Evolutionary conservation across 2,888 invertebrate genomes (phyloP), one percentile per base, ranked within the genome.

Genomic region (Nomada lathburiana): DNA sequence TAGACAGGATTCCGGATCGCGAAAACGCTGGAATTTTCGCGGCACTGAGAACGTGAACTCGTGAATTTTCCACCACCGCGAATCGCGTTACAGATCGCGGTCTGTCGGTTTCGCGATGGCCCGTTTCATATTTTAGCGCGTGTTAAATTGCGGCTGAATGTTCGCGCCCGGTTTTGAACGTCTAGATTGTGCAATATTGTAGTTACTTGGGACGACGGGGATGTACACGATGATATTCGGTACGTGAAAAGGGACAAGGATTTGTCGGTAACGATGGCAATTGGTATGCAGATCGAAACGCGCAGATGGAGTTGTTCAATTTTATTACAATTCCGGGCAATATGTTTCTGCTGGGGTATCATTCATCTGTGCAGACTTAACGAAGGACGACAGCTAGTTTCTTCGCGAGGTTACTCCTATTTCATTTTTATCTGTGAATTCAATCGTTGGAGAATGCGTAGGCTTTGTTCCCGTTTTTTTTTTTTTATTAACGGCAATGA

Each of bases 361-460:
- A 29, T 75, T 75, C 74, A 42, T 64, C 5, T 16, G 10, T 1
- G 47, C 2, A 18, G 67, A 36, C 36, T 42, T 53, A 62, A 68
- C 50, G 71, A 71, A 71, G 75, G 76, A 65, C 69, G 71, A 55
- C 26, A 26, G 57, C 52, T 69, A 18, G 26, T 18, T 60, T 42
- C 50, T 26, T 13, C 23, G 57, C 53, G 36, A 70, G 79, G 57
- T 53, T 76, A 70, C 42, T 23, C 73, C 72, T 69, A 75, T 53
- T 59, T 44, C 60, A 63, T 71, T 64, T 65, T 77, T 67, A 71
- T 83, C 36, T 67, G 59, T 50, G 10, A 63, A 80, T 64, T 60
- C 47, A 13, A 47, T 16, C 47, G 16, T 13, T 11, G 47, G 47
- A 47, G 13, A 16, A 13, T 47, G 47, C 16, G 1, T 16, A 47